These are phyloP conservation scores for Chitala chitala DNA, from an alignment of 2,113 vertebrate genomes.

Conservation along the genomic window DNA sequence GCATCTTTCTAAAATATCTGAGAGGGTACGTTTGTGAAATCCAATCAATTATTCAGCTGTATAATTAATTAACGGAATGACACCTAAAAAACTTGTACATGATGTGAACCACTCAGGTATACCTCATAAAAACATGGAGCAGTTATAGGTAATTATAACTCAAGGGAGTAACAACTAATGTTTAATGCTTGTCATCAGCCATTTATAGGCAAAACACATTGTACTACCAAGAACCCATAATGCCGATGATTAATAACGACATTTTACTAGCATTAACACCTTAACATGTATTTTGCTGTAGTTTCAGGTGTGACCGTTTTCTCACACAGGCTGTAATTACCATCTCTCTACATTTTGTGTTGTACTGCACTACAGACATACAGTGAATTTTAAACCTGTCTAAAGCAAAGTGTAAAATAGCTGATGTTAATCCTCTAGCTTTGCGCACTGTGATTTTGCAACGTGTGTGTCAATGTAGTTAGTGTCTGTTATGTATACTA, in stretches of 20 bases:
- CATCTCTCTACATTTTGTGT: constrained; percentile 60
- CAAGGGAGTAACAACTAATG: background rate
- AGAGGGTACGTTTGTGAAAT: constrained; percentile 51
- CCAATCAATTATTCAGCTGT: constrained; percentile 58
- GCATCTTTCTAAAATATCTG: constrained; percentile 56
- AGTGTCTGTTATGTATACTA: no score
- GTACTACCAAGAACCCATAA: constrained; percentile 37
- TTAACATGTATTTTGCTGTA: constrained; percentile 54
- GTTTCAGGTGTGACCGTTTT: constrained; percentile 48
- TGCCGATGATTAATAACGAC: constrained; percentile 50
- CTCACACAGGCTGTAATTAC: constrained; percentile 65
- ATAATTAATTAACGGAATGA: constrained; percentile 62
- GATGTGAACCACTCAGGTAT: no score
- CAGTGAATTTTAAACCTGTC: constrained; percentile 50
- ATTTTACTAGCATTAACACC: constrained; percentile 52
- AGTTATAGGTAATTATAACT: background rate
- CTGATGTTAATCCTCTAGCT: constrained; percentile 45
- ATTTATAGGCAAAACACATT: constrained; percentile 31
- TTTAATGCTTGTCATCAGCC: constrained; percentile 18
- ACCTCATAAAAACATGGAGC: background rate
- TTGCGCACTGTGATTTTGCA: background rate
- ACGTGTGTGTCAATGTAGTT: background rate
- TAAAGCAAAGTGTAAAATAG: constrained; percentile 37
- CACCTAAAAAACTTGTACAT: constrained; percentile 22
- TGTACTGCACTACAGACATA: constrained; percentile 55